phyloP scores from a whole-genome alignment of 2,113 vertebrate genomes.

The Nothocercus nigrocapillus region DNA sequence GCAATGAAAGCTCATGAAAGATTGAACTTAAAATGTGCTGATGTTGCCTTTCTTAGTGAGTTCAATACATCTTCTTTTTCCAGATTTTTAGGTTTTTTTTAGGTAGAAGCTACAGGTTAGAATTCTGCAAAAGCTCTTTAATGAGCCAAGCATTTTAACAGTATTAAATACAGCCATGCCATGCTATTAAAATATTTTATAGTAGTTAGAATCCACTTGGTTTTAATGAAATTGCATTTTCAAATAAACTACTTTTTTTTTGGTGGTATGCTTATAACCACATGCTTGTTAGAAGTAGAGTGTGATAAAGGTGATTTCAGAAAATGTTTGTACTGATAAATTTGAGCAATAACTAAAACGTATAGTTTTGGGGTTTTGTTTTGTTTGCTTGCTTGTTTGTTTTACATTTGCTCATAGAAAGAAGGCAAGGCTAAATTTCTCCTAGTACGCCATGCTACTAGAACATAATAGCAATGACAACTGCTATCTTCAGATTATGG shows the following conservation, averaged over 20 bases:
- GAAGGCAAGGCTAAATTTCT: neutral
- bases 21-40: neutral
- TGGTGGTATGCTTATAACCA: neutral
- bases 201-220: neutral
- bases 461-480: neutral
- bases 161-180: neutral
- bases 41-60: neutral
- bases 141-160: neutral
- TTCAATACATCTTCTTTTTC: neutral
- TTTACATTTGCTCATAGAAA: neutral
- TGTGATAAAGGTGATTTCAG: neutral
- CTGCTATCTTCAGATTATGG: neutral
- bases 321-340: neutral
- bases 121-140: neutral
- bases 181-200: neutral
- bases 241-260: neutral
- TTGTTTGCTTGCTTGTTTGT: neutral
- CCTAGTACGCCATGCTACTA: neutral
- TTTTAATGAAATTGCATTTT: neutral
- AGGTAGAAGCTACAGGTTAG: neutral
- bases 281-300: neutral
- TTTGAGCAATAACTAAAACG: neutral
- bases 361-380: neutral
- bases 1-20: too few species aligned
- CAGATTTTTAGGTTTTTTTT: neutral